Evolutionary conservation across 2,113 vertebrate genomes (phyloP), one percentile per base, ranked within the genome.

Genomic region (Synchiropus splendidus): DNA sequence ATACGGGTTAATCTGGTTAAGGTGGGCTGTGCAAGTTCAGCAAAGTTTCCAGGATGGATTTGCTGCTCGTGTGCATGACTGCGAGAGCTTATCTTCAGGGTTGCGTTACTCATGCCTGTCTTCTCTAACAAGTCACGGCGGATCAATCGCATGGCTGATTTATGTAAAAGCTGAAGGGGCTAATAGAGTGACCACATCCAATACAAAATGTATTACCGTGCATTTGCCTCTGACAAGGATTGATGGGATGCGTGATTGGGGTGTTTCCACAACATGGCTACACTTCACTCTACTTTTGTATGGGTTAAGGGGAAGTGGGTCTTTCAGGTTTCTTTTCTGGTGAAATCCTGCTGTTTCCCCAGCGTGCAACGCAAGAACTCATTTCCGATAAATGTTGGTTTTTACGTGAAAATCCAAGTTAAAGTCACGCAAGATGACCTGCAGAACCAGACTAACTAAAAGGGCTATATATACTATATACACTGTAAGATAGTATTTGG

Each of bases 161-260:
- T 70, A 72, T 74, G 77, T 75, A 71, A 78, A 79, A 80, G 79
- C 66, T 74, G 65, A 75, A 62, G 54, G 51, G 67, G 71, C 80
- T 78, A 78, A 80, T 78, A 70, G 58, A 77, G 66, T 75, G 77
- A 80, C 75, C 69, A 67, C 59, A 59, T 78, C 73, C 77, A 70
- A 68, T 80, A 75, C 73, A 70, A 74, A 82, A 78, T 75, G 65
- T 68, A 77, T 78, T 77, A 75, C 69, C 45, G 51, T 61, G 58
- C 67, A 70, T 72, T 75, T 70, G 63, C 58, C 35, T 16, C 63
- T 74, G 73, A 78, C 65, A 68, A 54, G 65, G 72, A 77, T 75
- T 67, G 73, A 78, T 78, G 71, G 64, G 59, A 46, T 61, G 43
- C 73, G 75, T 82, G n/a, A n/a, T n/a, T n/a, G n/a, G n/a, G n/a